Base-by-base conservation (phyloP, 1,140 invertebrate species). In the Drosophila malerkotliana region DNA sequence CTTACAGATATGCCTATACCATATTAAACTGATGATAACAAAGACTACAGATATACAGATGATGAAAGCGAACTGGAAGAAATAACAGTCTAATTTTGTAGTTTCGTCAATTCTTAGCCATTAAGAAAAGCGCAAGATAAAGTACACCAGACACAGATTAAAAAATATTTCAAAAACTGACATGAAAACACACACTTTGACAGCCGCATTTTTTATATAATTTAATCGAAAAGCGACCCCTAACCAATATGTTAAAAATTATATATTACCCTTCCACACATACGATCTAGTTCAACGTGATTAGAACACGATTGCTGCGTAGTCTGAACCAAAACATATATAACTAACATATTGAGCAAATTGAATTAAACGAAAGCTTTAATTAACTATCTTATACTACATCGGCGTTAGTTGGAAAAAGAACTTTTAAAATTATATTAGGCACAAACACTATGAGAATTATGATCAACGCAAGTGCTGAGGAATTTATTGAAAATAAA, bases 21-120 rank as follows among this genome's bases (percentile, higher is more conserved):
- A 76, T 51, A 41, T 58, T 68, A 61, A 78, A 88, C 61, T 75
- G 66, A 78, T 76, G 52, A 87, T 64, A 66, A 72, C 64, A 61
- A 81, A 87, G 82, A 79, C 80, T 83, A 83, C 60, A 58, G 72
- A 47, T 47, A 69, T 59, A 63, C 60, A 73, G 69, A 82, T 74
- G 72, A 66, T 72, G 62, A 79, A 72, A 64, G 63, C 60, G 56
- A 72, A 47, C 55, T 48, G 53, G 51, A 34, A 30, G 34, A 21
- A 21, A 30, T 41, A 21, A 48, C 41, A 63, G 53, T 60, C 52
- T 67, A 87, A 81, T 84, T 81, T 72, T 81, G 76, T 78, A 87
- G 82, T 87, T 83, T 71, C 72, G 83, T 83, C 83, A 88, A 88
- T 88, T 88, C 61, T 77, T 88, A 88, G 83, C 67, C 76, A 12